These are phyloP conservation scores for Netelia inedita DNA, from an alignment of 2,888 invertebrate species.

Conservation along the genomic window DNA sequence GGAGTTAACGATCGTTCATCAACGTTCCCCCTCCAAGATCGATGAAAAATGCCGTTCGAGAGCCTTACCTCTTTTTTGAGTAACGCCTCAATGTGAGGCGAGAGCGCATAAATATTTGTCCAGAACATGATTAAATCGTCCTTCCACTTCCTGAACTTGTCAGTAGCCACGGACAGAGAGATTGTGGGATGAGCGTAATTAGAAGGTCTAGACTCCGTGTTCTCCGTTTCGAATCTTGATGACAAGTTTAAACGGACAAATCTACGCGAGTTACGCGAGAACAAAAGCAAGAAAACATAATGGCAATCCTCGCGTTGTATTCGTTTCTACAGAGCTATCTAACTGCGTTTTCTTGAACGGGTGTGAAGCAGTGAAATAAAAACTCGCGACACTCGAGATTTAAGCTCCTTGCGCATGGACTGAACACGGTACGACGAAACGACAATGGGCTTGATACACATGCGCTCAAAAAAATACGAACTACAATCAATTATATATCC, in stretches of 20 bases:
- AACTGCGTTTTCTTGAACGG: constrained; percentile 5
- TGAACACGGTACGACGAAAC: constrained; percentile 14
- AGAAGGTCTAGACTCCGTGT: constrained; percentile 52
- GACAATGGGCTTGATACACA: constrained; percentile 14
- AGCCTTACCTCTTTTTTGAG: constrained; percentile 91
- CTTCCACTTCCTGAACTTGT: constrained; percentile 67
- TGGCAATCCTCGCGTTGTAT: constrained; percentile 28
- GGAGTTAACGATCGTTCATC: constrained; percentile 86
- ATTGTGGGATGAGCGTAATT: constrained; percentile 54
- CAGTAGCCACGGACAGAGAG: constrained; percentile 63
- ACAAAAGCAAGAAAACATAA: constrained; percentile 49
- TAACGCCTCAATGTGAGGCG: constrained; percentile 91
- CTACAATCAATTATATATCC: constrained; percentile 33
- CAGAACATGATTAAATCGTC: constrained; percentile 90
- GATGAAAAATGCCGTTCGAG: neutral
- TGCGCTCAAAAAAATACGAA: constrained; percentile 33
- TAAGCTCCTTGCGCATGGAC: constrained; percentile 21
- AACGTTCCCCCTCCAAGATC: constrained; percentile 77
- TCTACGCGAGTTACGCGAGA: constrained; percentile 1
- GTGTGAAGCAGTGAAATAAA: constrained; percentile 4
- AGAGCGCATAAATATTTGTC: constrained; percentile 91
- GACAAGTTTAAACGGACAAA: neutral
- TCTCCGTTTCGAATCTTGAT: constrained; percentile 9
- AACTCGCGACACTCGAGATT: constrained; percentile 13
- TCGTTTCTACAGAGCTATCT: constrained; percentile 1